Base-by-base conservation (phyloP, 2,797 vertebrate species). In the Gallirallus australis region DNA sequence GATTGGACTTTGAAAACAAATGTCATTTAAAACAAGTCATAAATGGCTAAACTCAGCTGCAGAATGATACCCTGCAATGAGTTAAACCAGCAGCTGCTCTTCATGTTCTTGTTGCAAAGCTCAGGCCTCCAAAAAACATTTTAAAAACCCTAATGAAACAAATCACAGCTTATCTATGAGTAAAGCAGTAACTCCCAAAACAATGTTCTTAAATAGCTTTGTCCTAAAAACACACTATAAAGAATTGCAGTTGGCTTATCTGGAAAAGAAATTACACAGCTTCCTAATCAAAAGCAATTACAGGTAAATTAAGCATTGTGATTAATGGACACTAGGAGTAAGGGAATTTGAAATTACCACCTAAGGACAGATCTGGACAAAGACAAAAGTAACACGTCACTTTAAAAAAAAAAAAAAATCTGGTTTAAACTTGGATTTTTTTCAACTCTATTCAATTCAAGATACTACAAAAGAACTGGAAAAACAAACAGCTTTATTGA, bases 401-500 rank as follows among this genome's bases (percentile, higher is more conserved):
- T 52, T 9, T 35, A 39, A 25, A n/a, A 80, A 40, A 61, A 37
- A 35, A 37, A 37, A 68, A 37, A 56, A 50, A 5, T 10, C 8
- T 76, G 6, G 2, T 64, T 93, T 73, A 71, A 31, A 31, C 12
- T 16, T 50, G 11, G 30, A 15, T 60, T 80, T 61, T 50, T 85
- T 40, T 60, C 1, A 88, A 68, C 15, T 71, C 35, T 30, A 82
- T 57, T 59, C 37, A 88, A 94, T 75, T 95, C 83, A 84, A 80
- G 68, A 79, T 8, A 39, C 54, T 61, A 72, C 48, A 4, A 82
- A 63, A 89, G 63, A 96, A 78, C 14, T 78, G 68, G 92, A 72
- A 90, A 94, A 91, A 15, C 90, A 42, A 35, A 60, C 37, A 91
- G 21, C 52, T 95, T 94, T 89, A 92, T 77, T 93, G 64, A 93